Evolutionary conservation across 1,140 invertebrate genomes (phyloP), one percentile per base, ranked within the genome.

Genomic region (Sycobia sp.): DNA sequence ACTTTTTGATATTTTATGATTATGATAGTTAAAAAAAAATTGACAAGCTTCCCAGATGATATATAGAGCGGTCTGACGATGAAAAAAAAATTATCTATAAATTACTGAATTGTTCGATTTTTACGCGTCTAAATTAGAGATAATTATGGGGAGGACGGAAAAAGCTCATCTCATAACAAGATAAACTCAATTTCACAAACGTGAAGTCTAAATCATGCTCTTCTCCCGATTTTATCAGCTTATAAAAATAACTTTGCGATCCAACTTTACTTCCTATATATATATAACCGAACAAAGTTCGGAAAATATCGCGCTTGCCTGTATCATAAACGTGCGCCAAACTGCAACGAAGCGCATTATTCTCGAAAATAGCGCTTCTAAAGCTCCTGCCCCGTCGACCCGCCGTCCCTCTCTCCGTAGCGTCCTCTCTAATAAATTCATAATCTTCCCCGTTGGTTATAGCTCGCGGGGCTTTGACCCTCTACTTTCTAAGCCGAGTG

Each of bases 401-500:
- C n/a, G n/a, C n/a, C n/a, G n/a, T n/a, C n/a, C n/a, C n/a, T n/a
- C n/a, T n/a, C n/a, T n/a, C n/a, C n/a, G n/a, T n/a, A n/a, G n/a
- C n/a, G n/a, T n/a, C n/a, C n/a, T n/a, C 22, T 22, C 47, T 55
- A 55, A 62, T 62, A 43, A 57, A 57, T 64, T 64, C 62, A 55
- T 55, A 64, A 57, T 57, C 62, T 57, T 57, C 38, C 54, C 11
- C 29, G 29, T 55, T 23, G 23, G 47, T 51, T 61, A 22, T 53
- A 36, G 38, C 27, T 38, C 25, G 54, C 61, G 46, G 61, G 23
- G n/a, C 20, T 23, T 47, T 7, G 41, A 44, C 20, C 47, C 32
- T 64, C 65, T 71, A 73, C 66, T 81, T 81, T 76, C 70, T 66
- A 59, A 67, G 41, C 63, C 64, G 78, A 77, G 73, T 81, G 78